Evolutionary conservation across 2,888 invertebrate genomes (phyloP).

Genomic region (Trichogramma dendrolimi): DNA sequence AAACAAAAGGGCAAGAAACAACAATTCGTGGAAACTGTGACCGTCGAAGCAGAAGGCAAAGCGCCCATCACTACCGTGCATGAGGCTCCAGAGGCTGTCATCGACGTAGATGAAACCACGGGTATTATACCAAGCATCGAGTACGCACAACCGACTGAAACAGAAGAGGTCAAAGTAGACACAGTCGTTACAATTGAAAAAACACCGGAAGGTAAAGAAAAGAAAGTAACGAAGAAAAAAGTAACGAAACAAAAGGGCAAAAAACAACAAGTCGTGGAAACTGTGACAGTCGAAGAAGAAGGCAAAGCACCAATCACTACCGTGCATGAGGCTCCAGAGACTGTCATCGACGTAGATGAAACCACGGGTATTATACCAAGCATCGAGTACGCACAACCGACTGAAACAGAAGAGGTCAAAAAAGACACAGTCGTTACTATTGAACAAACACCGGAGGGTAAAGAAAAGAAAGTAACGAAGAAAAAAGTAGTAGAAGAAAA

Average conservation of each 20-base stretch:
- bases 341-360: conserved; percentile 47
- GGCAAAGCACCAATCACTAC: conserved; percentile 42
- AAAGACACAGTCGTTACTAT: conserved; percentile 38
- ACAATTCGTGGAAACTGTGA: conserved; percentile 50
- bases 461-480: conserved; percentile 41
- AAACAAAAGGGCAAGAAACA: conserved; percentile 49
- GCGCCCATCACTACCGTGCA: conserved; percentile 45
- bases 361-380: conserved; percentile 40
- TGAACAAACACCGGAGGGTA: background rate
- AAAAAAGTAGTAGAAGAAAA: conserved; percentile 48
- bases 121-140: conserved; percentile 23
- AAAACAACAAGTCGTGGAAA: conserved; percentile 50
- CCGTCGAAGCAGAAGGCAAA: conserved; percentile 50
- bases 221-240: conserved; percentile 45
- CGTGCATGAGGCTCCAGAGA: conserved; percentile 29
- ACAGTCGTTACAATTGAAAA: conserved; percentile 31
- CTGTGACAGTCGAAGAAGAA: conserved; percentile 42
- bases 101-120: conserved; percentile 52
- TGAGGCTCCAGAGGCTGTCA: conserved; percentile 40
- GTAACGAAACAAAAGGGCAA: conserved; percentile 49
- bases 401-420: conserved; percentile 44
- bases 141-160: conserved; percentile 50
- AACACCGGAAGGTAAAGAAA: conserved; percentile 16
- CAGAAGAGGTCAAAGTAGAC: conserved; percentile 42
- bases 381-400: conserved; percentile 46